Percentiles rank a stretch among this genome's conserved stretches.
These are phyloP conservation scores for Apostichopus californicus DNA, from an alignment of 35 echinoderm and acorn worm genomes.

Conservation along the genomic window DNA sequence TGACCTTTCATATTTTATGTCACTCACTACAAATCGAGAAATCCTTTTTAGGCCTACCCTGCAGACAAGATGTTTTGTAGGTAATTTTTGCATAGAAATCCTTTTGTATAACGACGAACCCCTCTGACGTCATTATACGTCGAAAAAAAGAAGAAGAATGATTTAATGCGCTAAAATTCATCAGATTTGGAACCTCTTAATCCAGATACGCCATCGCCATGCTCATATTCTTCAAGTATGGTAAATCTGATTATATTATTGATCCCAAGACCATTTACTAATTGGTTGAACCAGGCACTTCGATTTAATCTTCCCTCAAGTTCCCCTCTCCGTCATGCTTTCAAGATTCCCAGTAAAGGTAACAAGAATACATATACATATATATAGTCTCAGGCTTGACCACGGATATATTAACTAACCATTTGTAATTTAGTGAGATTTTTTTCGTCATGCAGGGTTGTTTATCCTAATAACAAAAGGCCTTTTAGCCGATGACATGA, in stretches of 20 bases:
- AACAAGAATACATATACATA: neutral
- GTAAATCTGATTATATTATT: neutral
- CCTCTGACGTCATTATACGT: no score
- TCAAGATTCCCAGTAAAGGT: neutral
- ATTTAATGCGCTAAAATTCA: no score
- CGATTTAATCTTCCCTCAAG: neutral
- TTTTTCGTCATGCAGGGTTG: neutral
- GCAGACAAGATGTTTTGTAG: no score
- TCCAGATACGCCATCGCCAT: no score
- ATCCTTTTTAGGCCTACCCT: no score
- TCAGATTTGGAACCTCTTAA: no score
- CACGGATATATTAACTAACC: neutral
- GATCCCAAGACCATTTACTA: constrained; percentile 7
- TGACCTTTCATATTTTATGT: no score
- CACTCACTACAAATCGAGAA: no score
- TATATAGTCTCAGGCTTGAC: neutral
- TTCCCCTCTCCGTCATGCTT: neutral
- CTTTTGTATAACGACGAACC: no score
- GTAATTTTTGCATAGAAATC: no score
- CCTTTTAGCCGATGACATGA: constrained; percentile 7
- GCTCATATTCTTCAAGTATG: neutral
- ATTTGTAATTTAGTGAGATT: neutral
- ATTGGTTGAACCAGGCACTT: neutral
- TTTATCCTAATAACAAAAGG: neutral
- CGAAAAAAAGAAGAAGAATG: no score